Evolutionary conservation across 2,888 invertebrate species (phyloP).

Genomic region (Pollenia griseotomentosa): DNA sequence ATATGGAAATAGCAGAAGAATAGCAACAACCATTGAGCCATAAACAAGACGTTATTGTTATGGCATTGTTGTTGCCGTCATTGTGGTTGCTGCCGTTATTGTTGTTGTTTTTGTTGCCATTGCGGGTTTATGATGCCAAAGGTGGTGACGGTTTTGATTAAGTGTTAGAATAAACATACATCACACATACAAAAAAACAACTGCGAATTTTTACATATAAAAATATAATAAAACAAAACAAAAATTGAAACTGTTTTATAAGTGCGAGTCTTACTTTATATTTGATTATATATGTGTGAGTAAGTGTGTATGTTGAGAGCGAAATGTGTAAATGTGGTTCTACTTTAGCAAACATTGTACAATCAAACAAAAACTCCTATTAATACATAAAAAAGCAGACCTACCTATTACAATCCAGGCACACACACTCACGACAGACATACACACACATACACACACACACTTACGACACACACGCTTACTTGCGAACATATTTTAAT

Average conservation of each 20-base stretch:
- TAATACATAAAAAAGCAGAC: not conserved
- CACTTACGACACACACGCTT: not conserved
- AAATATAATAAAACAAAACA: slow-evolving; percentile 22
- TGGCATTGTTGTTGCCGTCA: slow-evolving; percentile 46
- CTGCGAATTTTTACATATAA: not conserved
- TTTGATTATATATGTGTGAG: not conserved
- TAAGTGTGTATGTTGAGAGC: not conserved
- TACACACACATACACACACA: not conserved
- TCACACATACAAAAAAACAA: slow-evolving; percentile 28
- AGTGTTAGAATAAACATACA: slow-evolving; percentile 69
- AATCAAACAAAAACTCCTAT: slow-evolving; percentile 46
- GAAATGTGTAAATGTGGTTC: slow-evolving; percentile 43
- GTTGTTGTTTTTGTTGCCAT: slow-evolving; percentile 20
- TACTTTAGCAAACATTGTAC: slow-evolving; percentile 42
- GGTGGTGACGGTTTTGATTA: slow-evolving; percentile 73
- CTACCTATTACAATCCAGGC: not conserved
- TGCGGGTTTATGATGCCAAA: slow-evolving; percentile 66
- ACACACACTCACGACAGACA: not conserved
- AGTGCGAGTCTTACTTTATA: slow-evolving; percentile 3
- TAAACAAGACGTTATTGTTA: slow-evolving; percentile 63
- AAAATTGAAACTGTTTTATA: slow-evolving; percentile 9
- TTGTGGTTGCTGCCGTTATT: slow-evolving; percentile 32
- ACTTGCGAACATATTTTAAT: not conserved
- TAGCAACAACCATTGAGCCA: slow-evolving; percentile 41
- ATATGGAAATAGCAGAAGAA: not conserved